Conservation (phyloP, 2,797 vertebrate species). For the Orientallactaga sibirica region DNA sequence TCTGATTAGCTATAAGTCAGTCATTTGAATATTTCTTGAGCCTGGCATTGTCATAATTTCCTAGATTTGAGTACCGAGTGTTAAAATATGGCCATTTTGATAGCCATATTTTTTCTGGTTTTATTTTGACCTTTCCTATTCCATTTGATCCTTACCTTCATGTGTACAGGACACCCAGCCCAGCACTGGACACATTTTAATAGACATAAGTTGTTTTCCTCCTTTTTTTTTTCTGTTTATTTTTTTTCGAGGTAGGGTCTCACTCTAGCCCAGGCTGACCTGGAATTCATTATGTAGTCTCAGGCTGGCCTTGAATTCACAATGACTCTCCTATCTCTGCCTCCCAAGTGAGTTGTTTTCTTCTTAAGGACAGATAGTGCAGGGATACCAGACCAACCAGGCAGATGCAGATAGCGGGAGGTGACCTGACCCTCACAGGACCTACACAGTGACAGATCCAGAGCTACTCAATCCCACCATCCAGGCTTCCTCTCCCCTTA, state of each 20-base stretch:
- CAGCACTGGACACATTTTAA: accelerated
- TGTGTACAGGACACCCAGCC: accelerated
- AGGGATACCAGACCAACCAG: not conserved
- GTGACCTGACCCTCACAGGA: accelerated
- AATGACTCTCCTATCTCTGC: too few relatives aligned
- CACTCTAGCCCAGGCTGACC: too few relatives aligned
- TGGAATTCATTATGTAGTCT: too few relatives aligned
- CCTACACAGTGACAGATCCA: not conserved
- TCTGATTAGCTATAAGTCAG: not conserved
- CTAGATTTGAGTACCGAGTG: not conserved
- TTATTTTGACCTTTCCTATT: not conserved
- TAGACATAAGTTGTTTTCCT: not conserved
- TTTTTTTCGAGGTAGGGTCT: too few relatives aligned
- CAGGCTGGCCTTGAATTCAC: too few relatives aligned
- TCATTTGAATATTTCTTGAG: not conserved
- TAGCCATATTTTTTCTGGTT: not conserved
- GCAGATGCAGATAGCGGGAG: not conserved
- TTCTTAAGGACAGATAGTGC: not conserved
- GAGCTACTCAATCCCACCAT: not conserved
- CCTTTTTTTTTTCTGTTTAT: too few relatives aligned
- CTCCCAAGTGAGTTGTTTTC: not conserved
- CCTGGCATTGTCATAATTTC: not conserved
- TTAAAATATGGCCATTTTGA: not conserved
- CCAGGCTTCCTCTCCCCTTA: not conserved
- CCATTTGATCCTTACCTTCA: not conserved